Percentiles rank a stretch among this genome's conserved stretches.
Conservation (phyloP, 35 echinoderm and acorn worm species). For the Heliocidaris tuberculata region DNA sequence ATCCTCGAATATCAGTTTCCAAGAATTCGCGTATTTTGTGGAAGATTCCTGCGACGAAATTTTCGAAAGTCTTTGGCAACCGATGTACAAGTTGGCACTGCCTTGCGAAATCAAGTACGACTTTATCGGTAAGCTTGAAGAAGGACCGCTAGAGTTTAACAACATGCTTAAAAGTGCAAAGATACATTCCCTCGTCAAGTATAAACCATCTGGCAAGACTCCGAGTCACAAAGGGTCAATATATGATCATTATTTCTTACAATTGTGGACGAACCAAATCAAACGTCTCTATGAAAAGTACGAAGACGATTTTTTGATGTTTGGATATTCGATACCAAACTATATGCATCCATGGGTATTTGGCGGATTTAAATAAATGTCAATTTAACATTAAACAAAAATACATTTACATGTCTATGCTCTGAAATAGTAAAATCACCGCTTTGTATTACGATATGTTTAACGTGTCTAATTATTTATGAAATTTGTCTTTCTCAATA, state of each 20-base stretch:
- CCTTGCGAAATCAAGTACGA: slow-evolving; percentile 54
- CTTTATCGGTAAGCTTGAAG: slow-evolving; percentile 48
- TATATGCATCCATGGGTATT: slow-evolving; percentile 42
- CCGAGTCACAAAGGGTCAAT: not conserved
- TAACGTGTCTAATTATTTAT: too few relatives aligned
- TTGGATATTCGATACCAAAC: slow-evolving; percentile 47
- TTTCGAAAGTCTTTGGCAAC: slow-evolving; percentile 29
- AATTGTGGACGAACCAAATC: not conserved
- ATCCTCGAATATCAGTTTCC: slow-evolving; percentile 31
- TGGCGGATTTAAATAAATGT: not conserved
- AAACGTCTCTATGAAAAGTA: slow-evolving; percentile 41
- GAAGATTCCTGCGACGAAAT: not conserved
- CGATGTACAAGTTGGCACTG: not conserved
- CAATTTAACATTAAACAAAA: too few relatives aligned
- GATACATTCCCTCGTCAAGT: slow-evolving; percentile 18
- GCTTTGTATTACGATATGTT: too few relatives aligned
- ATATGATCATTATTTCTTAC: slow-evolving; percentile 44
- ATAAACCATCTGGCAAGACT: not conserved
- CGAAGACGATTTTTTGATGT: slow-evolving; percentile 53
- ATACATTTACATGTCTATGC: not conserved
- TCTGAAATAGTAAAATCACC: not conserved
- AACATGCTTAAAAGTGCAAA: slow-evolving; percentile 33
- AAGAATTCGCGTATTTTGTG: slow-evolving; percentile 47
- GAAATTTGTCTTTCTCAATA: too few relatives aligned
- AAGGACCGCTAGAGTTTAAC: not conserved